A percentile compares a stretch with the other conserved stretches of the same genome.
These are phyloP conservation scores for Sebastes diaconus DNA, from an alignment of 2,797 vertebrate genomes.

Conservation along the genomic window DNA sequence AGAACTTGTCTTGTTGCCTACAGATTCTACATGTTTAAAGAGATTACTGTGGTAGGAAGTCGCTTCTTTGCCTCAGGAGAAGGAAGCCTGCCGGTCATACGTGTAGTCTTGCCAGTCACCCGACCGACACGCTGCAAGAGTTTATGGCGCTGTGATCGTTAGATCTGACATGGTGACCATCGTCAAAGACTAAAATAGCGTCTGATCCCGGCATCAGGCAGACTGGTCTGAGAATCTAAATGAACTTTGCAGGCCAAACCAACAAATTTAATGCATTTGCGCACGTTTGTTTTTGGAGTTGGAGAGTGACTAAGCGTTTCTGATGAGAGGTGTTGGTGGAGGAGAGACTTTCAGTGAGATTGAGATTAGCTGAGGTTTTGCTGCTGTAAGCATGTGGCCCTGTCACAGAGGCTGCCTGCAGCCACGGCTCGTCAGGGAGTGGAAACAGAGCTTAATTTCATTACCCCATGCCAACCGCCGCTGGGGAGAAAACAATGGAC, in stretches of 20 bases:
- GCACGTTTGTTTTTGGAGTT: not conserved
- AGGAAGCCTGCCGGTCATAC: not conserved
- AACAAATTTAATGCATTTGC: not conserved
- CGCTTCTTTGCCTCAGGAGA: not conserved
- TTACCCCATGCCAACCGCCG: slow-evolving; percentile 71
- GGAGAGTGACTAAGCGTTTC: not conserved
- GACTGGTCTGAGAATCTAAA: too few species aligned
- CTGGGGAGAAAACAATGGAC: slow-evolving; percentile 72
- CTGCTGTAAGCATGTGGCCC: slow-evolving; percentile 39
- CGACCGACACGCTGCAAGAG: too few species aligned
- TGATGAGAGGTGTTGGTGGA: not conserved
- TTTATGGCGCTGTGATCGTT: too few species aligned
- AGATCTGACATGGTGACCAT: too few species aligned
- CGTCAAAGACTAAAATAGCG: too few species aligned
- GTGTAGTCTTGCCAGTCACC: too few species aligned
- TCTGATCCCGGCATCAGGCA: too few species aligned
- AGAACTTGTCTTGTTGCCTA: not conserved
- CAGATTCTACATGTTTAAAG: not conserved
- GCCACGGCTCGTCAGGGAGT: slow-evolving; percentile 33
- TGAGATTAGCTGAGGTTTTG: slow-evolving; percentile 32
- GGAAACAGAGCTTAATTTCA: slow-evolving; percentile 69
- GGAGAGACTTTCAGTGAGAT: not conserved
- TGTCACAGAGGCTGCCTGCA: slow-evolving; percentile 47
- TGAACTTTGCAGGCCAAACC: too few species aligned
- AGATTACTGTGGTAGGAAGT: not conserved